These are phyloP conservation scores for Neomorphus geoffroyi DNA, from an alignment of 2,797 vertebrate species.

Conservation along the genomic window DNA sequence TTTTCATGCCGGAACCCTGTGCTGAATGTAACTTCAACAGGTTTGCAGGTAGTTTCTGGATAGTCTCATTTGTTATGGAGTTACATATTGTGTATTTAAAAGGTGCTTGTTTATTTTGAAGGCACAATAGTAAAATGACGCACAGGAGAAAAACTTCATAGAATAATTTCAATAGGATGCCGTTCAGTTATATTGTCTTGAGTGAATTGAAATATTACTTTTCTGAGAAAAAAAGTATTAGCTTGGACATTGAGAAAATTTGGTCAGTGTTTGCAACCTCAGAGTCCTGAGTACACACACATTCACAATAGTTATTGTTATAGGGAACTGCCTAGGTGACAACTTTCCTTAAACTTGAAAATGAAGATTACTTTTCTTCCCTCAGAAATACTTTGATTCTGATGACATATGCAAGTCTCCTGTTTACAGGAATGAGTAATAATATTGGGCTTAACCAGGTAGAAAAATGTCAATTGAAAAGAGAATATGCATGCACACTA, in stretches of 20 bases:
- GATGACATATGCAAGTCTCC: neutral
- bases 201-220: neutral
- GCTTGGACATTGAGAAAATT: neutral
- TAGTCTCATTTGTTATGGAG: neutral
- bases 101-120: neutral
- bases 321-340: too few species aligned
- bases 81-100: neutral
- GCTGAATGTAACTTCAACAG: neutral
- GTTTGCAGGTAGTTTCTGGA: neutral
- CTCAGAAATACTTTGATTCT: neutral
- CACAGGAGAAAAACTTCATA: neutral
- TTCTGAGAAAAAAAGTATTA: neutral
- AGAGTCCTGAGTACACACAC: neutral
- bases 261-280: fast-evolving
- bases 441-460: neutral
- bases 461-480: neutral
- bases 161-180: neutral
- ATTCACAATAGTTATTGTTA: neutral
- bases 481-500: neutral
- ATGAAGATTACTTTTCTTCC: neutral
- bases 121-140: neutral
- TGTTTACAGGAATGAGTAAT: neutral
- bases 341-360: neutral
- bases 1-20: neutral
- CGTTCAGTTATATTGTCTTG: neutral